Conservation (phyloP, 2,888 invertebrate genomes). For the Halocaridina rubra region DNA sequence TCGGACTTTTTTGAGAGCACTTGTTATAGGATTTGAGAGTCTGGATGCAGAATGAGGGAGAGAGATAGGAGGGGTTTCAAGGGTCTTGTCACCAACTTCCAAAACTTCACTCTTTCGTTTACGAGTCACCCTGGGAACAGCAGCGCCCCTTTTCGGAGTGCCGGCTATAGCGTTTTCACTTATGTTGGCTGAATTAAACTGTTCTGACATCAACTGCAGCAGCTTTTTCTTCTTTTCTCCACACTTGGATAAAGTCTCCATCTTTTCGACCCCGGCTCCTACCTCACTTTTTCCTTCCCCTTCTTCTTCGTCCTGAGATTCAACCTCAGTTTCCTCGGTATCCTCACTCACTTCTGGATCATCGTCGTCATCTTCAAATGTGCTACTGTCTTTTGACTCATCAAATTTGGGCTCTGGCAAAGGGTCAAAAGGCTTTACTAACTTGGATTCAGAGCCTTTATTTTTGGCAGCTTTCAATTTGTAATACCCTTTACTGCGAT, state of each 20-base stretch:
- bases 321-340: neutral
- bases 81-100: constrained; percentile 12
- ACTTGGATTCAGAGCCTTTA: too few relatives aligned
- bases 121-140: constrained; percentile 28
- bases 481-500: too few relatives aligned
- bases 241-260: constrained; percentile 25
- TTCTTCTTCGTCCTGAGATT: neutral
- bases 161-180: constrained; percentile 26
- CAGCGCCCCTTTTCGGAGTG: neutral
- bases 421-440: too few relatives aligned
- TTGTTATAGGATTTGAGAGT: constrained; percentile 44
- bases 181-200: constrained; percentile 58
- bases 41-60: neutral
- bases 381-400: neutral
- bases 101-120: constrained; percentile 48
- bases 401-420: too few relatives aligned
- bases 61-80: neutral
- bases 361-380: neutral
- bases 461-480: neutral
- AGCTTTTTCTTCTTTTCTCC: constrained; percentile 58
- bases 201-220: constrained; percentile 57
- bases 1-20: constrained; percentile 57
- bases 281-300: neutral
- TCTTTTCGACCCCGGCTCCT: neutral
- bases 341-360: neutral